These are phyloP conservation scores for Sepiola atlantica DNA, from an alignment of 2,888 invertebrate genomes.

Conservation along the genomic window DNA sequence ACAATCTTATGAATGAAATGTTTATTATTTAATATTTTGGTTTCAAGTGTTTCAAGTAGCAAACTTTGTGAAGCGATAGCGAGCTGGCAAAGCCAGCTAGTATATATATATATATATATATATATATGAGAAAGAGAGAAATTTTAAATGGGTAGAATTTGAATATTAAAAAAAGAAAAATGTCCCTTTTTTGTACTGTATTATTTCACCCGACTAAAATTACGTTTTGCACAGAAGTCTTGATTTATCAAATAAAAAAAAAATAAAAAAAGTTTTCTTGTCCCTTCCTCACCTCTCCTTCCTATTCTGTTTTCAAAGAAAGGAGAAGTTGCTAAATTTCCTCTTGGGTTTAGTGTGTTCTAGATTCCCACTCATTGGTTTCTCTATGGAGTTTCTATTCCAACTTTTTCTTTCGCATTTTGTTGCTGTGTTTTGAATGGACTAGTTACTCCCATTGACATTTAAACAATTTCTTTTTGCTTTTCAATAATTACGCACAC, in stretches of 20 bases:
- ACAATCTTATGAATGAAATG: too few relatives aligned
- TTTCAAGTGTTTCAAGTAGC: too few relatives aligned
- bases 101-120: too few relatives aligned
- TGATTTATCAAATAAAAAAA: not conserved
- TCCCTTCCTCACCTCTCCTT: not conserved
- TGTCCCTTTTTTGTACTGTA: too few relatives aligned
- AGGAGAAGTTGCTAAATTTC: not conserved
- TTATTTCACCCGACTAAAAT: too few relatives aligned
- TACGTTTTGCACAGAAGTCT: not conserved
- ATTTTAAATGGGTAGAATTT: too few relatives aligned
- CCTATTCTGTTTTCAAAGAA: not conserved
- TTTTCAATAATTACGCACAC: not conserved
- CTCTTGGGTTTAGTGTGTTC: conserved; percentile 15
- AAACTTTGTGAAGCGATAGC: too few relatives aligned
- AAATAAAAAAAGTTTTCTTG: conserved; percentile 5
- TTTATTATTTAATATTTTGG: too few relatives aligned
- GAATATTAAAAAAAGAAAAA: too few relatives aligned
- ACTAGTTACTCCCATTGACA: not conserved
- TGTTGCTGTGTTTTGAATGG: not conserved
- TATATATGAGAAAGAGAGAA: too few relatives aligned
- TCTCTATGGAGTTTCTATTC: not conserved
- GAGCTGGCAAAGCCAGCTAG: too few relatives aligned
- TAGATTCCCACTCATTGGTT: conserved; percentile 20
- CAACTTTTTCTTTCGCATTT: not conserved
- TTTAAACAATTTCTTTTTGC: not conserved